Percentiles rank a stretch among this genome's conserved stretches.
Evolutionary conservation across 53 echinoderm and acorn worm species (phyloP).

Genomic region (Holothuria scabra): DNA sequence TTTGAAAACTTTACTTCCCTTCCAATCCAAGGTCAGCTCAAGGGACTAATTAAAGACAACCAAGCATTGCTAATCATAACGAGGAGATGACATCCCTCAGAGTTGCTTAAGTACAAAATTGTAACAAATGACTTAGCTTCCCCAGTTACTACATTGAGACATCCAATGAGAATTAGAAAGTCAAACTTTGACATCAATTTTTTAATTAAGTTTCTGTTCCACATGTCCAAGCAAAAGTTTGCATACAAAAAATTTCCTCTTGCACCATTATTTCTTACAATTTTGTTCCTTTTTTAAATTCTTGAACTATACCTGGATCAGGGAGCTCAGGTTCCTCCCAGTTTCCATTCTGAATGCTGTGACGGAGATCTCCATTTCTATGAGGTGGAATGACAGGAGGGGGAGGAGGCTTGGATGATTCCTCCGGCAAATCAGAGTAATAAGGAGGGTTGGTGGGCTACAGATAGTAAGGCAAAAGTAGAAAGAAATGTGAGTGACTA

Average conservation of each 20-base stretch:
- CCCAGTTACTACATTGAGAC: too few species aligned
- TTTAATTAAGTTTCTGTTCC: not conserved
- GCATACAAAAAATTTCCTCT: not conserved
- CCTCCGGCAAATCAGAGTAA: conserved; percentile 24
- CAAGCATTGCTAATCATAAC: too few species aligned
- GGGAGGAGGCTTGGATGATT: not conserved
- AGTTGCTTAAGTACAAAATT: not conserved
- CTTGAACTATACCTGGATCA: conserved; percentile 45
- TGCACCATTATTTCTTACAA: not conserved
- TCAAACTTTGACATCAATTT: not conserved
- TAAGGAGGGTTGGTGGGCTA: not conserved
- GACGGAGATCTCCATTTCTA: conserved; percentile 23
- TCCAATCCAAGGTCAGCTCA: too few species aligned
- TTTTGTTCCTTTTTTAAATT: not conserved
- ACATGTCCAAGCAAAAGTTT: not conserved
- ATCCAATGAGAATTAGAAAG: too few species aligned
- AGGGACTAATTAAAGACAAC: too few species aligned
- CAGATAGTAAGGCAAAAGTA: not conserved
- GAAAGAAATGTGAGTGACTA: too few species aligned
- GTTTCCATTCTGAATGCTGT: conserved; percentile 56
- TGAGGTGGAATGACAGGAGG: conserved; percentile 43
- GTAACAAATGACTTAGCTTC: too few species aligned
- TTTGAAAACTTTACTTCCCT: too few species aligned
- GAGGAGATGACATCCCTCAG: too few species aligned
- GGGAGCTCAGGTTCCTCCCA: conserved; percentile 70